Percentiles rank a stretch among this genome's conserved stretches.
Conservation (phyloP, 2,113 vertebrate genomes). For the Pedetes capensis region DNA sequence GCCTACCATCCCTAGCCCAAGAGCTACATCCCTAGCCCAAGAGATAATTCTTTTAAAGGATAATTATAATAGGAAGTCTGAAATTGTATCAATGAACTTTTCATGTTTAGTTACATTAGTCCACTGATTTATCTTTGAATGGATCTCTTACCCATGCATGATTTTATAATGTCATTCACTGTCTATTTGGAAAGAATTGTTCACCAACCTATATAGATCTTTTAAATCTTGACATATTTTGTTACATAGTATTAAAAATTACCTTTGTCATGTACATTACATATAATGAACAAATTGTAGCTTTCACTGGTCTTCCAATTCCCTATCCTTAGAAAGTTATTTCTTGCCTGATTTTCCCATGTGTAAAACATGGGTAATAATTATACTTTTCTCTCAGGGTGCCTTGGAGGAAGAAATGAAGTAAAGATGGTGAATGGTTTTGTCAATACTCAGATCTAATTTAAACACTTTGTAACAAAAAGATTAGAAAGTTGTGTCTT, state of each 20-base stretch:
- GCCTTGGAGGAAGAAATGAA: neutral
- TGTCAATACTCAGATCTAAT: neutral
- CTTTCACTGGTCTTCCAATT: conserved; percentile 6
- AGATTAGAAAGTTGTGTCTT: neutral
- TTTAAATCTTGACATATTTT: neutral
- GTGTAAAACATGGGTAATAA: neutral
- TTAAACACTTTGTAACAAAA: neutral
- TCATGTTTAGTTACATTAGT: neutral
- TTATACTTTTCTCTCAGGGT: neutral
- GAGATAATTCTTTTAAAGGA: neutral
- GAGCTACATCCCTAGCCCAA: too few relatives aligned
- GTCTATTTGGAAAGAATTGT: neutral
- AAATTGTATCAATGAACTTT: neutral
- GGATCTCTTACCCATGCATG: neutral
- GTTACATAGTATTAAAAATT: neutral
- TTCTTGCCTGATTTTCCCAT: neutral
- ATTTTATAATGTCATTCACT: neutral
- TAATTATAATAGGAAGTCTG: neutral
- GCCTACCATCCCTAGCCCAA: too few relatives aligned
- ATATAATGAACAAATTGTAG: conserved; percentile 7
- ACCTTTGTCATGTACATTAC: neutral
- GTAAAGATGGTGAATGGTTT: neutral
- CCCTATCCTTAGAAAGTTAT: neutral
- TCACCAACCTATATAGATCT: neutral
- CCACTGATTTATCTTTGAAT: neutral